Evolutionary conservation across 2,888 invertebrate genomes (phyloP), one percentile per base, ranked within the genome.

Genomic region (Cryptocheilus praepositus): DNA sequence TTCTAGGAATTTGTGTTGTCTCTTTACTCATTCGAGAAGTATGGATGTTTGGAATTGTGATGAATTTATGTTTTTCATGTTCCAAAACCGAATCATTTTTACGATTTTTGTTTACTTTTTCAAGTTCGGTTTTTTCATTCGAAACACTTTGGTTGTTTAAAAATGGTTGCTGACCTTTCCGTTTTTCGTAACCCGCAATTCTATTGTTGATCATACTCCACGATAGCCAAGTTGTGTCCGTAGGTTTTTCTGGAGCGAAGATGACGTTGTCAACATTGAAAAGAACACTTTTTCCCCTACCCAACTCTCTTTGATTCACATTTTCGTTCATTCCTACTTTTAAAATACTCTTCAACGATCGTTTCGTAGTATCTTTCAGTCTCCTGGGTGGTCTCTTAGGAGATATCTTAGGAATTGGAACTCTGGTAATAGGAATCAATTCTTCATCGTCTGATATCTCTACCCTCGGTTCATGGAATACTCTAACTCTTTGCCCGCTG

Each of bases 401-500:
- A n/a, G 92, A 92, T 57, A 91, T 82, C 64, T 89, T 88, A 52
- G 88, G 88, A 71, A 86, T 86, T n/a, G 87, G 86, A 49, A 88
- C 86, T 54, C 85, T 83, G 16, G 85, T 85, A 2, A 83, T 73
- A 3, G 77, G 70, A 2, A 22, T 46, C 0, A 66, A 28, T 7
- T 73, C 67, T n/a, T 74, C 80, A 88, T 80, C 77, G 86, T 89
- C 77, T 85, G 71, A 59, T 83, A 78, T 77, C 89, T 90, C 36
- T 86, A 86, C 74, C 0, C 84, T 71, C 0, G 84, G 80, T 75
- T 92, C 92, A 76, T 92, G 93, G 76, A 93, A 91, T 46, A 93
- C 89, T 74, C 93, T 90, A 77, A 94, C 93, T 81, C 93, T 90
- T 85, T 94, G 94, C 8, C 94, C 94, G 11, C 93, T 92, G 66